These are phyloP conservation scores for Muscidifurax raptorellus DNA, from an alignment of 1,140 invertebrate species.

Conservation along the genomic window DNA sequence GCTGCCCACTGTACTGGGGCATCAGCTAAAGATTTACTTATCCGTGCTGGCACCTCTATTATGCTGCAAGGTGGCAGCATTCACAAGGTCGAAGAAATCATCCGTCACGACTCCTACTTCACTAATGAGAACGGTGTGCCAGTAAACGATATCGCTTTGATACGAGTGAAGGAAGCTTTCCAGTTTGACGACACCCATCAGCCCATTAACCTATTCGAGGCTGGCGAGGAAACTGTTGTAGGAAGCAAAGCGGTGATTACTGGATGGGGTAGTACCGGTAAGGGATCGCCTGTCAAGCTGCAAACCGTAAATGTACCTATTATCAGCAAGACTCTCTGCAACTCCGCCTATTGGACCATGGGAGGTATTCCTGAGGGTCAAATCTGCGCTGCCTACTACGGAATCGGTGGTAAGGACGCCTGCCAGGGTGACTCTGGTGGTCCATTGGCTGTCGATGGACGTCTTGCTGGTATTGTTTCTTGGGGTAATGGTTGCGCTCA, in stretches of 20 bases:
- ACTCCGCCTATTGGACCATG: constrained; percentile 59
- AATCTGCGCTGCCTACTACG: constrained; percentile 82
- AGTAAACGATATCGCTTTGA: constrained; percentile 53
- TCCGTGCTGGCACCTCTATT: constrained; percentile 47
- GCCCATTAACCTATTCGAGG: constrained; percentile 38
- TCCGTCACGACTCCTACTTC: constrained; percentile 44
- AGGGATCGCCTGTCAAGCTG: constrained; percentile 50
- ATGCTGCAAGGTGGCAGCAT: constrained; percentile 40
- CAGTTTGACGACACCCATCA: constrained; percentile 47
- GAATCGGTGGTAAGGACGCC: constrained; percentile 80
- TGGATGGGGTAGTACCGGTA: constrained; percentile 67
- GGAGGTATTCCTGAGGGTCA: constrained; percentile 79
- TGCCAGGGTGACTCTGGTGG: constrained; percentile 77
- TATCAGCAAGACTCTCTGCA: constrained; percentile 65
- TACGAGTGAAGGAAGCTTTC: constrained; percentile 44
- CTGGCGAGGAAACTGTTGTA: constrained; percentile 36
- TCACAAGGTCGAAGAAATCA: constrained; percentile 42
- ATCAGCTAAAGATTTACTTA: neutral
- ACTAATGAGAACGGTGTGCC: constrained; percentile 14
- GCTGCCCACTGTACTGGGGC: constrained; percentile 77
- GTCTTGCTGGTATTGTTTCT: constrained; percentile 78
- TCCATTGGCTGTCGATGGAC: constrained; percentile 70
- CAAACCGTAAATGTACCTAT: constrained; percentile 69
- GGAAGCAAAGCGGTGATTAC: constrained; percentile 62
- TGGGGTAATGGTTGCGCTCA: constrained; percentile 79